Percentiles rank a stretch among this genome's conserved stretches.
Conservation (phyloP, 2,113 vertebrate species). For the Scatophagus argus region DNA sequence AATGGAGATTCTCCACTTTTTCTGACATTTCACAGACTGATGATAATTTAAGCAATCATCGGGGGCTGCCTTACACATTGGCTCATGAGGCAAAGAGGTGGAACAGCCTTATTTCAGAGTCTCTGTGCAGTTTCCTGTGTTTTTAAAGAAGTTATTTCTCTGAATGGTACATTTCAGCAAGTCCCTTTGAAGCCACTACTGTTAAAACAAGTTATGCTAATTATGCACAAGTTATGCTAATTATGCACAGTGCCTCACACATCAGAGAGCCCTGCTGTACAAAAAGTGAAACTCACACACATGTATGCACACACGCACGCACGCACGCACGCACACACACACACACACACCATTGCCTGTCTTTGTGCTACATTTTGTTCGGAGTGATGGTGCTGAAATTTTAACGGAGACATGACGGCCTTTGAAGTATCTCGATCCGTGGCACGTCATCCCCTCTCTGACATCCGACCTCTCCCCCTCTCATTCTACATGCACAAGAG, state of each 20-base stretch:
- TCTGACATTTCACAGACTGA: background rate
- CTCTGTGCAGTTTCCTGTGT: slow-evolving; percentile 23
- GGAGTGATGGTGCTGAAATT: slow-evolving; percentile 29
- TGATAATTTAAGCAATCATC: background rate
- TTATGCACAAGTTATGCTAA: slow-evolving; percentile 63
- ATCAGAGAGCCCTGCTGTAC: slow-evolving; percentile 51
- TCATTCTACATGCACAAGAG: background rate
- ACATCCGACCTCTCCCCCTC: slow-evolving; percentile 15
- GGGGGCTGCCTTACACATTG: background rate
- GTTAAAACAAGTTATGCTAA: slow-evolving; percentile 73
- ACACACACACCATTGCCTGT: background rate
- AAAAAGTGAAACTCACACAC: slow-evolving; percentile 26
- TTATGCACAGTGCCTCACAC: slow-evolving; percentile 37
- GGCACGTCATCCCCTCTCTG: slow-evolving; percentile 34
- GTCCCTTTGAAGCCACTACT: slow-evolving; percentile 68
- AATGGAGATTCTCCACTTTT: background rate
- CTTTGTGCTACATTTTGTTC: slow-evolving; percentile 47
- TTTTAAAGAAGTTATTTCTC: slow-evolving; percentile 43
- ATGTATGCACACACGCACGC: slow-evolving; percentile 1
- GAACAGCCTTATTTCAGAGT: background rate
- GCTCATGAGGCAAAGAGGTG: background rate
- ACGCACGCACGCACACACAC: slow-evolving; percentile 3
- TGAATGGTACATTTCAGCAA: slow-evolving; percentile 49
- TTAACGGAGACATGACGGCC: slow-evolving; percentile 23
- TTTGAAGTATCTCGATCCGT: slow-evolving; percentile 68